These are phyloP conservation scores for Cephalotes varians DNA, from an alignment of 2,888 invertebrate genomes.

Conservation along the genomic window DNA sequence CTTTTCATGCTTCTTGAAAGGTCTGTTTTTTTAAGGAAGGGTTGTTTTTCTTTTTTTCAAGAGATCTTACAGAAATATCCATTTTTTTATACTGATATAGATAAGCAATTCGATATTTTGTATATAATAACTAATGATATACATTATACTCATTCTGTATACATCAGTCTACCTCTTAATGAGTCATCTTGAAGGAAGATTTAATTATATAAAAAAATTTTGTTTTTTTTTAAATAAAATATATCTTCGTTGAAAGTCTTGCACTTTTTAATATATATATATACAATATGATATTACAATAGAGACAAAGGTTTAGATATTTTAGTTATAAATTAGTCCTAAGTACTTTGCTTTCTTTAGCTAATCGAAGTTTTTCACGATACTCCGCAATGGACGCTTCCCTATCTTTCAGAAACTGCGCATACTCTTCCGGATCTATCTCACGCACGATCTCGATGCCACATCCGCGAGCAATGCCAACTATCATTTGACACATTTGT, in stretches of 20 bases:
- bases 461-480: constrained; percentile 92
- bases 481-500: constrained; percentile 92
- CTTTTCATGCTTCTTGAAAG: not conserved
- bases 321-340: constrained; percentile 86
- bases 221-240: not conserved
- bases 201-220: not conserved
- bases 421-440: constrained; percentile 93
- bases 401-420: constrained; percentile 92
- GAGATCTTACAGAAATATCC: not conserved
- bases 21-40: not conserved
- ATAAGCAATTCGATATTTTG: not conserved
- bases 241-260: not conserved
- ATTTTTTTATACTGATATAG: not conserved
- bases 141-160: not conserved
- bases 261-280: not conserved
- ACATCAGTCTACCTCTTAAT: not conserved
- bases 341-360: constrained; percentile 96
- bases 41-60: not conserved
- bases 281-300: constrained; percentile 31
- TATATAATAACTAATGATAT: constrained; percentile 6
- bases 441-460: constrained; percentile 95
- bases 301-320: not conserved
- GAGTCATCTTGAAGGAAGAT: not conserved
- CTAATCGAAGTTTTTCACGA: constrained; percentile 92
- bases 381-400: constrained; percentile 90